Evolutionary conservation across 2,113 vertebrate species (phyloP), one percentile per base, ranked within the genome.

Genomic region (Craseonycteris thonglongyai): DNA sequence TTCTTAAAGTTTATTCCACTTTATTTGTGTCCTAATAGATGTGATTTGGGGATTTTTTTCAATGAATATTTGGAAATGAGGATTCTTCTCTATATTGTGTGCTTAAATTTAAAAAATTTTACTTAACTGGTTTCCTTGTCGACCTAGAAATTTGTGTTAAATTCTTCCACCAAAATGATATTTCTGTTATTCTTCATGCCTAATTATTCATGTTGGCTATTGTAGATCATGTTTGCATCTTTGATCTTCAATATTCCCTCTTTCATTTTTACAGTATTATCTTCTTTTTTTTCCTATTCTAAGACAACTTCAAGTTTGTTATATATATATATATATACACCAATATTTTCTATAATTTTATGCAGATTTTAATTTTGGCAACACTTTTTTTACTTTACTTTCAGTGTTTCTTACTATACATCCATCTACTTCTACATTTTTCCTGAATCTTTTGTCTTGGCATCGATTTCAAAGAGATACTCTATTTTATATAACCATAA

Each of bases 351-450:
- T 95, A 33, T 16, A 78, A 6, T 72, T 76, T 79, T 61, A 26
- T 63, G 10, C 45, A 92, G 35, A 84, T 90, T 89, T 84, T 71
- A 58, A 54, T 87, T 90, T 85, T 94, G 84, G 45, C 58, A 93
- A 40, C 65, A 16, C 28, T 12, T 28, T 56, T 89, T 93, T 83
- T 54, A 42, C 18, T 76, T 94, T 83, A 84, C 28, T 45, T 90
- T 47, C 8, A 56, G 2, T 75, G 15, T 85, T 85, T 95, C 30
- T 51, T 87, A 18, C 76, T 47, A n/a, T n/a, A 33, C 2, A 65
- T 75, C 10, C n/a, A 35, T 74, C 19, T 58, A 16, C 45, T 54
- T 83, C 87, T 87, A 56, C 4, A 51, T 83, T 33, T 24, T 89
- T 85, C 65, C n/a, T 7, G n/a, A 66, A 56, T 74, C 35, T 59